Conservation (phyloP, 2,113 vertebrate species). For the Thinocorus orbignyianus region DNA sequence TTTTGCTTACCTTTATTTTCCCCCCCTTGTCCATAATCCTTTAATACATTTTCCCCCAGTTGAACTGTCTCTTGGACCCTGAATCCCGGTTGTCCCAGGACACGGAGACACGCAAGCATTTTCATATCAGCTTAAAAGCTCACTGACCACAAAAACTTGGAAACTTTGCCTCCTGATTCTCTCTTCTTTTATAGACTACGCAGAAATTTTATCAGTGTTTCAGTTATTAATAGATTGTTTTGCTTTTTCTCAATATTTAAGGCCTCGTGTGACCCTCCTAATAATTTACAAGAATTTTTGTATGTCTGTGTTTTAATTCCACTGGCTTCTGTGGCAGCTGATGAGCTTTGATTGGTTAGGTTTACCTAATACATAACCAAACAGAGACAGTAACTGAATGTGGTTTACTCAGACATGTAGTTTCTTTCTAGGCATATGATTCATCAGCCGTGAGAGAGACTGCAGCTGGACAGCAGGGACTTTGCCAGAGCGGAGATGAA, state of each 20-base stretch:
- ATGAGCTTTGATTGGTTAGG: constrained; percentile 56
- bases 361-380: constrained; percentile 61
- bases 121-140: constrained; percentile 29
- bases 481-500: not conserved
- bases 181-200: constrained; percentile 42
- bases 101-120: constrained; percentile 3
- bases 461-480: constrained; percentile 39
- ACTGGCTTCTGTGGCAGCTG: constrained; percentile 60
- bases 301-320: constrained; percentile 69
- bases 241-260: constrained; percentile 62
- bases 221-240: constrained; percentile 65
- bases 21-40: not conserved
- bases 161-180: constrained; percentile 44
- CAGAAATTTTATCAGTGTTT: constrained; percentile 70
- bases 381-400: constrained; percentile 63
- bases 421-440: constrained; percentile 68
- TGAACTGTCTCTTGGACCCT: constrained; percentile 22
- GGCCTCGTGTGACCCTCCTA: constrained; percentile 51
- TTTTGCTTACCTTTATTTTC: constrained; percentile 19
- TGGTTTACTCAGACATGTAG: constrained; percentile 64
- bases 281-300: constrained; percentile 65
- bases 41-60: constrained; percentile 10
- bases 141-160: constrained; percentile 63
- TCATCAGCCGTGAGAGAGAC: constrained; percentile 55
- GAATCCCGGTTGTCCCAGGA: not conserved